Conservation (phyloP, 2,113 vertebrate species). For the Tylochromis polylepis region DNA sequence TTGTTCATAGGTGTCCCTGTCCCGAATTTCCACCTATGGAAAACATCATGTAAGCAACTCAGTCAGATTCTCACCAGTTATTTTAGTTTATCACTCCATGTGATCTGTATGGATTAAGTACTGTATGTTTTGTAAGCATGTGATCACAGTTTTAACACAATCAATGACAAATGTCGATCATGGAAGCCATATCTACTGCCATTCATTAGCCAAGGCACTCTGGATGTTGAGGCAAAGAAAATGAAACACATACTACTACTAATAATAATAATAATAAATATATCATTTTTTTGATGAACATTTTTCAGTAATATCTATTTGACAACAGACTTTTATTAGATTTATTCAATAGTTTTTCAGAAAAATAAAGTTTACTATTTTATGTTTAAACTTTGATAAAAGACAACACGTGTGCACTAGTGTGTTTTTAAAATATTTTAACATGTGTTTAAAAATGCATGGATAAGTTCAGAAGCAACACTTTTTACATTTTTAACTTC, state of each 20-base stretch:
- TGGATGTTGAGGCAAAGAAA: neutral
- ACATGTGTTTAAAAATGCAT: neutral
- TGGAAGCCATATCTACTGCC: neutral
- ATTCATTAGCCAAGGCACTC: fast-evolving
- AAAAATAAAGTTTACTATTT: neutral
- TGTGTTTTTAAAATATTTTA: neutral
- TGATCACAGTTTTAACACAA: neutral
- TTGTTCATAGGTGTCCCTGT: neutral
- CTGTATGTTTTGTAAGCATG: neutral
- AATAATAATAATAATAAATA: neutral
- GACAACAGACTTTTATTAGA: fast-evolving
- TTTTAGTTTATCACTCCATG: neutral
- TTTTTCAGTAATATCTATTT: neutral
- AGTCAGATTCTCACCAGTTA: too few species aligned
- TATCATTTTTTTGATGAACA: neutral
- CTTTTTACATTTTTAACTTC: too few species aligned
- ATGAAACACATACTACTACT: neutral
- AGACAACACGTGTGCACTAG: neutral
- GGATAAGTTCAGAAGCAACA: neutral
- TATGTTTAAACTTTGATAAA: neutral
- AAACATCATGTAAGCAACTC: fast-evolving
- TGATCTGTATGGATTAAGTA: fast-evolving
- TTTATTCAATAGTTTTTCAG: neutral
- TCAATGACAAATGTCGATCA: fast-evolving
- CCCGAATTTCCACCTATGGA: fast-evolving